A percentile compares a stretch with the other conserved stretches of the same genome.
Evolutionary conservation across 2,888 invertebrate genomes (phyloP).

Genomic region (Lepas anatifera): DNA sequence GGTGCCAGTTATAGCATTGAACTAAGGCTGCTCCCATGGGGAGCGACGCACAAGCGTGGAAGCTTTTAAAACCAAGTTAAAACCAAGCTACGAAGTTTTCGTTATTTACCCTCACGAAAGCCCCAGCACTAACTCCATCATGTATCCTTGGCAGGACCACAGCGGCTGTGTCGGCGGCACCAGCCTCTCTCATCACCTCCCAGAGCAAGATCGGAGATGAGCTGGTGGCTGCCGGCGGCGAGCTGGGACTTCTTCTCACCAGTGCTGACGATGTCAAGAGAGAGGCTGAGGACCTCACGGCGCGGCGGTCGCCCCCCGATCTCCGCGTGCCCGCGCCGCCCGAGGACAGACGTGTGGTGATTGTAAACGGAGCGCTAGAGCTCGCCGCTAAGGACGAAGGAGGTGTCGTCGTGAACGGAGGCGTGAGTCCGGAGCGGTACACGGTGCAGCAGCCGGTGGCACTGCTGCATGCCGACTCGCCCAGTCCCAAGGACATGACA

Average conservation of each 20-base stretch:
- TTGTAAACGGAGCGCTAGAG: not conserved
- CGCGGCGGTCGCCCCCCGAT: slow-evolving; percentile 36
- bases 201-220: slow-evolving; percentile 35
- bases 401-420: not conserved
- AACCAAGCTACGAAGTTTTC: too few species aligned
- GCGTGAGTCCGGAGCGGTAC: not conserved
- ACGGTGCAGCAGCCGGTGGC: not conserved
- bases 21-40: too few species aligned
- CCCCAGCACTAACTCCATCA: too few species aligned
- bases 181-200: not conserved
- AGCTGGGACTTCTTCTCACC: slow-evolving; percentile 44
- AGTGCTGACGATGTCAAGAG: slow-evolving; percentile 31
- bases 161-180: not conserved
- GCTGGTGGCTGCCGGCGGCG: slow-evolving; percentile 32
- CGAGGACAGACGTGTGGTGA: not conserved
- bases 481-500: slow-evolving; percentile 2
- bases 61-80: too few species aligned
- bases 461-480: slow-evolving; percentile 4
- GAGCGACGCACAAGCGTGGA: too few species aligned
- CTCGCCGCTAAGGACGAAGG: not conserved
- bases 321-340: slow-evolving; percentile 24
- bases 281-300: slow-evolving; percentile 68
- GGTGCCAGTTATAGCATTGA: too few species aligned
- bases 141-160: not conserved
- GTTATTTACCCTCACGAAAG: too few species aligned